Evolutionary conservation across 2,113 vertebrate species (phyloP).

Genomic region (Suncus etruscus): DNA sequence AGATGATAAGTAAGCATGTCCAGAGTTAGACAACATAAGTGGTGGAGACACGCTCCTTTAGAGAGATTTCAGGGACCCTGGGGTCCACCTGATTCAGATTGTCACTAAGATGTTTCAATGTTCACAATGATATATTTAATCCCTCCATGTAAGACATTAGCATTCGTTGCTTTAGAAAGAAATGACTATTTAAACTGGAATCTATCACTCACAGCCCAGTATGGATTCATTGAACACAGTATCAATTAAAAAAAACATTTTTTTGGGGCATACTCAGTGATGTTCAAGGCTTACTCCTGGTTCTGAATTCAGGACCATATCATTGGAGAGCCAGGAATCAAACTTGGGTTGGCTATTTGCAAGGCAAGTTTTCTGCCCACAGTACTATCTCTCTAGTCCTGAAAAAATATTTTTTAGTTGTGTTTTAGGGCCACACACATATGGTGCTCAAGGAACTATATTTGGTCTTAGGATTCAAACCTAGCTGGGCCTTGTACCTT

Average conservation of each 20-base stretch:
- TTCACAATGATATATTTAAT: background rate
- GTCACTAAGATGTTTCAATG: background rate
- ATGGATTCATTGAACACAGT: conserved; percentile 13
- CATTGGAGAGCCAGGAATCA: no score
- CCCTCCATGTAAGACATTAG: conserved; percentile 76
- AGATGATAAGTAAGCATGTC: conserved; percentile 22
- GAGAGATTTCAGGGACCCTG: background rate
- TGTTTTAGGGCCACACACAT: no score
- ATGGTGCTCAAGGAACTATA: no score
- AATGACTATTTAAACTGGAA: background rate
- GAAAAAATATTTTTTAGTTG: no score
- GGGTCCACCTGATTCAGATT: background rate
- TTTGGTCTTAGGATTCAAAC: no score
- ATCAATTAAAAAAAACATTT: background rate
- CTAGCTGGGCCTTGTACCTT: no score
- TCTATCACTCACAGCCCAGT: background rate
- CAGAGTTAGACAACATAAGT: background rate
- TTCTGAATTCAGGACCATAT: background rate
- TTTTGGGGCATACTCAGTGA: background rate
- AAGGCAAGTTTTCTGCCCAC: no score
- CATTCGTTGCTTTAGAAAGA: background rate
- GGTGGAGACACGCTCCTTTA: background rate
- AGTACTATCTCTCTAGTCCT: no score
- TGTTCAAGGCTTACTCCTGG: background rate
- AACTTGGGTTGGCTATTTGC: no score